A percentile compares a stretch with the other conserved stretches of the same genome.
These are phyloP conservation scores for Microcebus lehilahytsara DNA, from an alignment of 2,113 vertebrate genomes.

Conservation along the genomic window DNA sequence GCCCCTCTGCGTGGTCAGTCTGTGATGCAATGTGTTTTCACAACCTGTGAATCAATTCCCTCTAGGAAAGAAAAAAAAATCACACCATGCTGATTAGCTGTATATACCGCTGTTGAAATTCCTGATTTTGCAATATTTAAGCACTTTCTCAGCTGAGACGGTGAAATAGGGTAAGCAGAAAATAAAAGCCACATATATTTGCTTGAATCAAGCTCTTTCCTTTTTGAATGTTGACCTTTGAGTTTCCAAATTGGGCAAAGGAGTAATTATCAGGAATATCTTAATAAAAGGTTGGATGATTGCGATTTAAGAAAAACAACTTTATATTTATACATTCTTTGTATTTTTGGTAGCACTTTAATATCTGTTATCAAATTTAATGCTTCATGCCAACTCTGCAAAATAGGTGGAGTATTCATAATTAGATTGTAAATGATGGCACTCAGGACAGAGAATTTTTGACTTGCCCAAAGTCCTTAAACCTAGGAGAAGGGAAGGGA, in stretches of 20 bases:
- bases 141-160: constrained; percentile 52
- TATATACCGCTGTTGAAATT: neutral
- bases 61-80: neutral
- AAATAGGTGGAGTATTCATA: neutral
- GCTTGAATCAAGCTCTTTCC: constrained; percentile 51
- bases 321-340: constrained; percentile 62
- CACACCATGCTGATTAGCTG: constrained; percentile 40
- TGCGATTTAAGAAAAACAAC: constrained; percentile 21
- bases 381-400: neutral
- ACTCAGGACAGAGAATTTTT: neutral
- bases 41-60: constrained; percentile 49
- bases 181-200: constrained; percentile 31
- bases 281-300: constrained; percentile 55
- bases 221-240: constrained; percentile 64
- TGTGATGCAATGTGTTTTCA: constrained; percentile 45
- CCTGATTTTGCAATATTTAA: constrained; percentile 61
- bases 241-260: constrained; percentile 65
- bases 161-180: constrained; percentile 66
- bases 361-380: constrained; percentile 28
- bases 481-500: neutral
- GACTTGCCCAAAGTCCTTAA: neutral
- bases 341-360: constrained; percentile 53
- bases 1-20: neutral
- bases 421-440: neutral
- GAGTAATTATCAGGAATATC: constrained; percentile 62